Evolutionary conservation across 2,888 invertebrate species (phyloP), one percentile per base, ranked within the genome.

Genomic region (Laothoe populi): DNA sequence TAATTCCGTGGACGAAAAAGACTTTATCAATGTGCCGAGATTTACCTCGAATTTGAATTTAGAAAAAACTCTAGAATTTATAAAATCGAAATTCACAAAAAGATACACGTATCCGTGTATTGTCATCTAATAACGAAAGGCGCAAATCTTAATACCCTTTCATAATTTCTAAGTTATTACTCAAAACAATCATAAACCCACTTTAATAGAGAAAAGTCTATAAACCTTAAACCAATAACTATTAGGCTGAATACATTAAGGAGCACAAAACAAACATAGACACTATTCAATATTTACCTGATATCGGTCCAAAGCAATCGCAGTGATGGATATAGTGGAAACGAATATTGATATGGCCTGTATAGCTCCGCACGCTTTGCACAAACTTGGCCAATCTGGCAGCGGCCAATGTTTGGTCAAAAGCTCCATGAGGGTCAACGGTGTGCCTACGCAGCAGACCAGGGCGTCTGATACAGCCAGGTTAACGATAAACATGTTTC

Each of bases 341-440:
- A 98, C 98, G 83, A 98, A 98, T 72, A 98, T 97, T 76, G 97
- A 98, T 67, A 96, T 96, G 0, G 97, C 98, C 82, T 98, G 98
- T 57, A 98, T 94, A 66, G 96, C 96, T 0, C 97, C 97, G 69
- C 97, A 96, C 69, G 97, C 94, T 86, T 98, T 98, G 87, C 98
- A 98, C 61, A 96, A 88, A 69, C 95, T 93, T 2, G 94, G 95
- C 87, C 96, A 95, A 75, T 95, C 94, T 11, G 98, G 98, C 46
- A 98, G 92, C 0, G 97, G 96, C 97, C 98, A 98, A 84, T 96
- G 96, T 81, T 96, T 96, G 58, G 96, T 96, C 58, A 97, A 90
- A 46, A 98, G 95, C 82, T 98, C 97, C 94, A 97, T 96, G 62
- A 98, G 89, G 10, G 98, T 98, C 61, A 98, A 94, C 1, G 98